A percentile compares a stretch with the other conserved stretches of the same genome.
Evolutionary conservation across 2,888 invertebrate genomes (phyloP).

Genomic region (Auanema freiburgensis): DNA sequence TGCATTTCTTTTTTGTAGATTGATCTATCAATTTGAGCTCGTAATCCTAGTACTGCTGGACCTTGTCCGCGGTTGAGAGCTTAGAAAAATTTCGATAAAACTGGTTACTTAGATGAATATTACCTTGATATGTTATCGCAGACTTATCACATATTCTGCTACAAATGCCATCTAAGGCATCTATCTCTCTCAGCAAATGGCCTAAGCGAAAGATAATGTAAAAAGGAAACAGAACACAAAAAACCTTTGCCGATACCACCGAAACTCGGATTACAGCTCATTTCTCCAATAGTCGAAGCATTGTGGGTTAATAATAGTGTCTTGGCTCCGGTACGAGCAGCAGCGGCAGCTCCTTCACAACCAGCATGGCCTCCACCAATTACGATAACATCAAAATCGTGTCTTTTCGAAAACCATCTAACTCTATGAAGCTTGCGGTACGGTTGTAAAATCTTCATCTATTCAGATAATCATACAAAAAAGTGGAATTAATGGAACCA

Average conservation of each 20-base stretch:
- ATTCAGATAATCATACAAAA: too few relatives aligned
- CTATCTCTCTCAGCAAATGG: constrained; percentile 72
- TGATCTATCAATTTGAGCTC: constrained; percentile 83
- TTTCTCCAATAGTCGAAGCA: constrained; percentile 81
- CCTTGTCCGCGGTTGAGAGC: constrained; percentile 80
- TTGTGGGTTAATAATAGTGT: constrained; percentile 84
- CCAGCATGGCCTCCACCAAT: constrained; percentile 89
- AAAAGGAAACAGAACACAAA: too few relatives aligned
- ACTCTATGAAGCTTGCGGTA: neutral
- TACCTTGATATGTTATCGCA: constrained; percentile 55
- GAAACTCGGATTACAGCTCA: constrained; percentile 87
- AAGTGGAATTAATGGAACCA: too few relatives aligned
- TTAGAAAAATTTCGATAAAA: constrained; percentile 61
- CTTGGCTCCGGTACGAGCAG: constrained; percentile 78
- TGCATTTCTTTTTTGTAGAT: constrained; percentile 80
- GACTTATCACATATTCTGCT: constrained; percentile 75
- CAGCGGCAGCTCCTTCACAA: constrained; percentile 81
- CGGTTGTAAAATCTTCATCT: too few relatives aligned
- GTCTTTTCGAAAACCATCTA: constrained; percentile 6
- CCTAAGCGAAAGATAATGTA: too few relatives aligned
- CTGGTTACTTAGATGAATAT: neutral
- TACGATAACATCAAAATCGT: constrained; percentile 74
- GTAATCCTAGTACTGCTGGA: constrained; percentile 84
- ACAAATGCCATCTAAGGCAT: constrained; percentile 85
- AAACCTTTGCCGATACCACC: constrained; percentile 84